A percentile compares a stretch with the other conserved stretches of the same genome.
Evolutionary conservation across 2,113 vertebrate genomes (phyloP).

Genomic region (Crotalus helleri): DNA sequence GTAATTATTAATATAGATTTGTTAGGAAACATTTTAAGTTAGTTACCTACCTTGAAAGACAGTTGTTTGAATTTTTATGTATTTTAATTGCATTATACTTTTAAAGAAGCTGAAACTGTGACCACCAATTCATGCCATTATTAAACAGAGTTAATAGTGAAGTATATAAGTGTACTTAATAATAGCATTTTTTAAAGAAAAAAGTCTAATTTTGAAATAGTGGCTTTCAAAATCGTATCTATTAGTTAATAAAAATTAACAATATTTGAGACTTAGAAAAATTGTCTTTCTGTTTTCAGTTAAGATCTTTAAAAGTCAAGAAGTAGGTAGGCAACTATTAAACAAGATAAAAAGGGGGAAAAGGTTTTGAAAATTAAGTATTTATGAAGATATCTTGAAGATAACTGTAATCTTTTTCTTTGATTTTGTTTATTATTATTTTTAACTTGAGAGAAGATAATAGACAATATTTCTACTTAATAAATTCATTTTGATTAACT

Average conservation of each 20-base stretch:
- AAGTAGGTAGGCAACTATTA: not conserved
- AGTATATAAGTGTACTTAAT: not conserved
- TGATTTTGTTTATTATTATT: not conserved
- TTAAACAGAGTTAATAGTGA: not conserved
- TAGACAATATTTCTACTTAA: not conserved
- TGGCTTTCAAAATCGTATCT: not conserved
- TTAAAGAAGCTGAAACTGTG: not conserved
- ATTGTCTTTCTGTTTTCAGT: not conserved
- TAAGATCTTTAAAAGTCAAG: not conserved
- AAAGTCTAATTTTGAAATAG: not conserved
- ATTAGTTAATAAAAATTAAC: not conserved
- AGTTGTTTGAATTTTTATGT: not conserved
- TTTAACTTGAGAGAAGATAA: not conserved
- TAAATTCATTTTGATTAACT: not conserved
- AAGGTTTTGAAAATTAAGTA: not conserved
- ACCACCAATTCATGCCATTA: not conserved
- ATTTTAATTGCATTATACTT: not conserved
- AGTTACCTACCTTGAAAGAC: not conserved
- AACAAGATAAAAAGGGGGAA: not conserved
- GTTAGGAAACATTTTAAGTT: not conserved
- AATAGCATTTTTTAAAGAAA: not conserved
- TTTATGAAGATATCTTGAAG: not conserved
- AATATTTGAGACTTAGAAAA: not conserved
- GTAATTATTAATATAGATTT: not conserved
- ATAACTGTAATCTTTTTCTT: not conserved